A percentile compares a stretch with the other conserved stretches of the same genome.
Conservation (phyloP, 2,888 invertebrate species). For the Raillietiella orientalis region DNA sequence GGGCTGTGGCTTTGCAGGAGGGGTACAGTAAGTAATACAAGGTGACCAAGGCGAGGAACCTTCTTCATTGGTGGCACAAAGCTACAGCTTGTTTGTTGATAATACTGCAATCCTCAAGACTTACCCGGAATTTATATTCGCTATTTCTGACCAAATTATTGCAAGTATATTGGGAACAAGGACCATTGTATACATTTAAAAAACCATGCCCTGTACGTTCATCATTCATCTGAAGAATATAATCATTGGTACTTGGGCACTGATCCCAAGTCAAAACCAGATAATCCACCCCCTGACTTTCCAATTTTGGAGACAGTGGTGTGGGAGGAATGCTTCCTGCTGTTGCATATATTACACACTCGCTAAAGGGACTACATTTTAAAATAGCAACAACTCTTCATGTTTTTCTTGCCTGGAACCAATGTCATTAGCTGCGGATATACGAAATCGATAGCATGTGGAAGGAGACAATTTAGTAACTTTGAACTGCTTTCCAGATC, state of each 20-base stretch:
- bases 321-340: constrained; percentile 43
- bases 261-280: constrained; percentile 38
- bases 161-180: constrained; percentile 30
- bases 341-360: constrained; percentile 20
- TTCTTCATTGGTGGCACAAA: constrained; percentile 40
- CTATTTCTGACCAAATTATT: constrained; percentile 33
- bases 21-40: constrained; percentile 38
- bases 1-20: constrained; percentile 38
- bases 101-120: too few species aligned
- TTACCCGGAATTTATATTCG: constrained; percentile 39
- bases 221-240: constrained; percentile 46
- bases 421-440: constrained; percentile 47
- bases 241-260: constrained; percentile 40
- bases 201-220: constrained; percentile 35
- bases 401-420: constrained; percentile 19
- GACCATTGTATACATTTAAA: constrained; percentile 42
- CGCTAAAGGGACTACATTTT: constrained; percentile 8
- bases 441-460: constrained; percentile 43
- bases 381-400: neutral
- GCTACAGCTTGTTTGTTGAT: neutral
- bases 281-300: constrained; percentile 22
- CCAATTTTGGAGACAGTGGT: constrained; percentile 37
- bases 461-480: constrained; percentile 39
- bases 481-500: constrained; percentile 37
- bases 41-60: constrained; percentile 52